Evolutionary conservation across 2,113 vertebrate species (phyloP).

Genomic region (Calyptomena viridis): DNA sequence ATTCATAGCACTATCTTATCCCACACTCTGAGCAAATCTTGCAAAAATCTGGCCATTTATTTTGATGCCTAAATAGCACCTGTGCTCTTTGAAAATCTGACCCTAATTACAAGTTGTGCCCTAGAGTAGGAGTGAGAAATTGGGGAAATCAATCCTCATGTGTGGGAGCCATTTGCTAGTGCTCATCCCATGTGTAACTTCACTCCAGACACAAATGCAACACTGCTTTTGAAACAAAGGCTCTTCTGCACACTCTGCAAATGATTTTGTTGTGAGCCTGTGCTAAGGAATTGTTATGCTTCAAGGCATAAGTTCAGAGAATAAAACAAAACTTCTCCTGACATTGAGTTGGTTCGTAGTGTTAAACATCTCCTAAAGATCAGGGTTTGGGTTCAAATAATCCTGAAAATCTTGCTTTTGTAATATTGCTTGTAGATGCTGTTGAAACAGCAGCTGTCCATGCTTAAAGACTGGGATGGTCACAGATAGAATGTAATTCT

Average conservation of each 20-base stretch:
- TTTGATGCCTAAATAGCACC: conserved; percentile 23
- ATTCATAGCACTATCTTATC: neutral
- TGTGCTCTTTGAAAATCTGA: conserved; percentile 22
- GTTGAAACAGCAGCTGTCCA: neutral
- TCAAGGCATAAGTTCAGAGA: neutral
- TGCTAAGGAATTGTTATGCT: neutral
- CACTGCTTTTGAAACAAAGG: neutral
- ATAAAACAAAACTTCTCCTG: neutral
- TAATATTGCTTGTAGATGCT: neutral
- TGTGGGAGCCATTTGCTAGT: neutral
- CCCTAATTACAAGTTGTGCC: neutral
- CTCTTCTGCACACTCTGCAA: neutral
- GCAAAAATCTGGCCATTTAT: conserved; percentile 22
- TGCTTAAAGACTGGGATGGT: neutral
- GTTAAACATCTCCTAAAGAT: neutral
- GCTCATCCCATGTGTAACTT: neutral
- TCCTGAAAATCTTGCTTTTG: neutral
- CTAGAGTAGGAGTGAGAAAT: conserved; percentile 14
- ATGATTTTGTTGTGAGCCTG: neutral
- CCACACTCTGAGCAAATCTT: neutral
- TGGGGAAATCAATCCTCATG: neutral
- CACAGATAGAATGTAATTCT: neutral
- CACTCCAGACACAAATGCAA: neutral
- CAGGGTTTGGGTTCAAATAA: neutral
- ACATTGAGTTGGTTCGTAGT: neutral